Evolutionary conservation across 2,797 vertebrate species (phyloP).

Genomic region (Epinephelus coioides): DNA sequence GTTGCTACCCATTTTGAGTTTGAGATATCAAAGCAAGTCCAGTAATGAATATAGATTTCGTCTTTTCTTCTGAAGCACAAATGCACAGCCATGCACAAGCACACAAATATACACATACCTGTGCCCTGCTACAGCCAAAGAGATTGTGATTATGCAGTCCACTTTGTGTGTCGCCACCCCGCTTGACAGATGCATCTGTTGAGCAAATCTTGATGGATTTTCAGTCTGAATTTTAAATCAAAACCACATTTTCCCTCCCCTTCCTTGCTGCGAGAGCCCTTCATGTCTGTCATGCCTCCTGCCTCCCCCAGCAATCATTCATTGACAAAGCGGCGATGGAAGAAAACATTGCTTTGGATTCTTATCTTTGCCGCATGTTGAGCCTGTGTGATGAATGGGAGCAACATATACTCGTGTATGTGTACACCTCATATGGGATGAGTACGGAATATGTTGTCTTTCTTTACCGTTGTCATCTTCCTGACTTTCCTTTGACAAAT

Average conservation of each 20-base stretch:
- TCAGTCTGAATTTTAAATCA: constrained; percentile 80
- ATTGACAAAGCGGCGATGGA: constrained; percentile 71
- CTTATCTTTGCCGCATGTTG: constrained; percentile 62
- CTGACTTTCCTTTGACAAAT: constrained; percentile 40
- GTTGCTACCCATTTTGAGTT: constrained; percentile 49
- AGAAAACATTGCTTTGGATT: constrained; percentile 70
- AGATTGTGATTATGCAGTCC: constrained; percentile 79
- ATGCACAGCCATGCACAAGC: constrained; percentile 27
- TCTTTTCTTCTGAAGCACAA: constrained; percentile 59
- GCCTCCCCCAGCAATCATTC: constrained; percentile 68
- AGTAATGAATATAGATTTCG: constrained; percentile 83
- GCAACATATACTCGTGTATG: constrained; percentile 38
- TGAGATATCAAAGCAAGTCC: constrained; percentile 50
- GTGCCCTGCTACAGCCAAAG: constrained; percentile 66
- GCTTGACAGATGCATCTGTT: constrained; percentile 85
- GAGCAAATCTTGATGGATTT: constrained; percentile 88
- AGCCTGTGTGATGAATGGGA: constrained; percentile 69
- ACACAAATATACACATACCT: constrained; percentile 50
- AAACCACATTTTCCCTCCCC: constrained; percentile 70
- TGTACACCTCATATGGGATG: constrained; percentile 45
- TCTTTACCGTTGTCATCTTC: constrained; percentile 31
- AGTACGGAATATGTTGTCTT: constrained; percentile 30
- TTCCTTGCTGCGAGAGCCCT: constrained; percentile 50
- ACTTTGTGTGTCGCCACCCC: constrained; percentile 74
- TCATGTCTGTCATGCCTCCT: constrained; percentile 59